Evolutionary conservation across 2,113 vertebrate genomes (phyloP), one percentile per base, ranked within the genome.

Genomic region (Ifrita kowaldi): DNA sequence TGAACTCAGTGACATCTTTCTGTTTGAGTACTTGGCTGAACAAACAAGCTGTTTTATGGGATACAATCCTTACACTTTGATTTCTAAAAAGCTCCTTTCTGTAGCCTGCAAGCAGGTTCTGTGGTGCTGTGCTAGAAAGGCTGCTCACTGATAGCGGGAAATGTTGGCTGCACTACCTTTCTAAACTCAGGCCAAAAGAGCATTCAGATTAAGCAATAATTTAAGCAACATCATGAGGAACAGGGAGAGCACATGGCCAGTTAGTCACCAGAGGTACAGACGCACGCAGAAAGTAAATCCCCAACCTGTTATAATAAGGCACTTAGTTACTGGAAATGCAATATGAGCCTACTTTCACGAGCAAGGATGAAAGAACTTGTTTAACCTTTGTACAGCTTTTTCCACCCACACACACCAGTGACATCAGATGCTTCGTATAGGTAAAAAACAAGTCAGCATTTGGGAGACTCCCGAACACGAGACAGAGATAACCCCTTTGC

Each of bases 371-470:
- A 97, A 92, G 74, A 96, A 95, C 93, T 90, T 42, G 53, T 89
- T 95, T 94, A 95, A 97, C 92, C 96, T 97, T 97, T 92, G 93
- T 87, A 84, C 91, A 94, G 69, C 65, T 42, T 95, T 96, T 95
- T 95, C 89, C 89, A 94, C 86, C 79, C 78, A 60, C 62, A 57
- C 90, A 70, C 22, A 56, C 46, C 78, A 88, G 74, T 96, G 95
- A 95, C 90, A 95, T 97, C 94, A 96, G 78, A 87, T 78, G 76
- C 63, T 77, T 94, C 27, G 7, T 47, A 84, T 89, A 84, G 63
- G 87, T 92, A 83, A 92, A 97, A 97, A 97, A 96, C 86, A 97
- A 97, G 84, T 93, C 90, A 95, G 87, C 93, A 94, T 91, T 94
- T 89, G 90, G 94, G 93, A 90, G 70, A 87, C 78, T 96, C 89